Percentiles rank a stretch among this genome's conserved stretches.
Evolutionary conservation across 2,888 invertebrate genomes (phyloP).

Genomic region (Aplocera efformata): DNA sequence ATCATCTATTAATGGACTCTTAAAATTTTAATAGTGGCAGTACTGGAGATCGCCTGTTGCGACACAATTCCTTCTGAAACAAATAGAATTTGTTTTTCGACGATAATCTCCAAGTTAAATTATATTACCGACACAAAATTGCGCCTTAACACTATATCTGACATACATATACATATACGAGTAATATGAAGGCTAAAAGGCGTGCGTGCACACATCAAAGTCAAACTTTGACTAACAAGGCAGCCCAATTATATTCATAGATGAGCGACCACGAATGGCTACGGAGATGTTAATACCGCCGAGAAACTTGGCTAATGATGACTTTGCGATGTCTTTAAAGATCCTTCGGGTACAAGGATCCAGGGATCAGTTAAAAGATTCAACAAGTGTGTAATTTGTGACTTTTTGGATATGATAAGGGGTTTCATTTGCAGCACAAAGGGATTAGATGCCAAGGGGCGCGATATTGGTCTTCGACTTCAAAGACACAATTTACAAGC

Average conservation of each 20-base stretch:
- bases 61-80: no score
- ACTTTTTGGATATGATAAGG: slow-evolving; percentile 13
- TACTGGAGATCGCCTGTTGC: no score
- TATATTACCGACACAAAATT: no score
- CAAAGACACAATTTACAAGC: no score
- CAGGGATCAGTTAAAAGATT: slow-evolving; percentile 18
- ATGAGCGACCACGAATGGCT: slow-evolving; percentile 50
- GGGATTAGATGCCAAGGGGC: not conserved
- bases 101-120: no score
- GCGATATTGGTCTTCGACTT: not conserved
- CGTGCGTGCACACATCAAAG: slow-evolving; percentile 47
- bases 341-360: slow-evolving; percentile 18
- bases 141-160: no score
- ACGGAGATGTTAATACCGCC: slow-evolving; percentile 13
- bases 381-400: slow-evolving; percentile 29
- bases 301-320: slow-evolving; percentile 38
- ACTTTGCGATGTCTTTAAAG: slow-evolving; percentile 32
- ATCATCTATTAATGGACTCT: no score
- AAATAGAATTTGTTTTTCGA: no score
- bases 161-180: no score
- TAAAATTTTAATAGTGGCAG: no score
- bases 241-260: slow-evolving; percentile 71
- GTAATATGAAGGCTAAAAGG: no score
- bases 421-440: slow-evolving; percentile 4
- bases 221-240: slow-evolving; percentile 55